These are phyloP conservation scores for Grapholita molesta DNA, from an alignment of 1,140 invertebrate species.

Conservation along the genomic window DNA sequence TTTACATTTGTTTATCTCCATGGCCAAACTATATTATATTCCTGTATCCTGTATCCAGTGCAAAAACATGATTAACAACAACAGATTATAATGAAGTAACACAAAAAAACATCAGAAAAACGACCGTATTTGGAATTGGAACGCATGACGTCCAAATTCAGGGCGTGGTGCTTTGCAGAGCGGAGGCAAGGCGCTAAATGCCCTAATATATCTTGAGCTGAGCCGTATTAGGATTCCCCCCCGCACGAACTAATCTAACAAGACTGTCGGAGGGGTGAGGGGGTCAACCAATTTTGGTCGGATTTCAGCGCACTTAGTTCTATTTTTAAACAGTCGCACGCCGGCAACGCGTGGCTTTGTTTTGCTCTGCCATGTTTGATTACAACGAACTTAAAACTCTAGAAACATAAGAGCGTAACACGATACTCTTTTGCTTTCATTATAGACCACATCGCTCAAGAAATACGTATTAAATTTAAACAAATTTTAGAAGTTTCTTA, in stretches of 20 bases:
- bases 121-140: constrained; percentile 58
- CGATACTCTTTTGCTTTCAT: background rate
- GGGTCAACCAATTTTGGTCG: constrained; percentile 39
- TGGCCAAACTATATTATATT: no score
- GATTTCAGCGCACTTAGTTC: constrained; percentile 49
- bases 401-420: background rate
- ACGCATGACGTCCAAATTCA: constrained; percentile 42
- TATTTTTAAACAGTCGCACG: constrained; percentile 58
- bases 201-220: constrained; percentile 40
- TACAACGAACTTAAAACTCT: constrained; percentile 26
- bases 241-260: background rate
- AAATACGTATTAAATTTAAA: background rate
- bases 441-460: background rate
- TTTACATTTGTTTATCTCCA: no score
- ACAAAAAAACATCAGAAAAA: constrained; percentile 36
- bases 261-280: constrained; percentile 24
- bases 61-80: no score
- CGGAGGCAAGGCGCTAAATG: constrained; percentile 33
- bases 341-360: constrained; percentile 66
- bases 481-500: background rate
- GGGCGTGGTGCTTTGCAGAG: constrained; percentile 56
- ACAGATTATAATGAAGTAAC: constrained; percentile 12
- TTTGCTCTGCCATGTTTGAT: constrained; percentile 57
- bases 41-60: no score
- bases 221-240: constrained; percentile 20